phyloP scores from a whole-genome alignment of 2,113 vertebrate genomes.

The Murina feae region DNA sequence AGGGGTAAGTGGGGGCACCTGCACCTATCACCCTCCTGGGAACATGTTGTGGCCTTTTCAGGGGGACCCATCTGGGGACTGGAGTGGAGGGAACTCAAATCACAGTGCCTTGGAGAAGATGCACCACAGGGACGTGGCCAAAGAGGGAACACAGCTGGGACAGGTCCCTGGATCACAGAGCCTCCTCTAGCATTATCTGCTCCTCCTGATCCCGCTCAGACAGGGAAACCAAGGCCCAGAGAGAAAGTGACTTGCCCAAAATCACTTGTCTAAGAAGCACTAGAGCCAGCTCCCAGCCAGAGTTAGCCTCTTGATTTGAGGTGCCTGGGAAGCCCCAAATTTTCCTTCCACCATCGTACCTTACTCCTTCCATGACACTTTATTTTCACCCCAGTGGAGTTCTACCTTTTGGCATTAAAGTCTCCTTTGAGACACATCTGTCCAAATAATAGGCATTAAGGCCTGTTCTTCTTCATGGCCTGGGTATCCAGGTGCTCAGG shows the following conservation, averaged over 20 bases:
- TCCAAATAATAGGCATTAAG: neutral
- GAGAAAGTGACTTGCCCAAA: neutral
- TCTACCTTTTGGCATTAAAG: neutral
- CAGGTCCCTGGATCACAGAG: neutral
- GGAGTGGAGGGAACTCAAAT: neutral
- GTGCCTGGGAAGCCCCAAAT: neutral
- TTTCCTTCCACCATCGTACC: neutral
- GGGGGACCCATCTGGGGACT: neutral
- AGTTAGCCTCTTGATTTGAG: neutral
- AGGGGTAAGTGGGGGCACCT: neutral
- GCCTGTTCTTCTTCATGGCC: neutral
- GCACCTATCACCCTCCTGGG: neutral
- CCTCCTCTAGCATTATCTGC: neutral
- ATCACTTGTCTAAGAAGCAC: neutral
- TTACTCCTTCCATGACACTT: neutral
- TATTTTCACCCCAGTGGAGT: neutral
- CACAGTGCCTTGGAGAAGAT: neutral
- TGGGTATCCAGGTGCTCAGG: neutral
- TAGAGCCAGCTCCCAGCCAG: neutral
- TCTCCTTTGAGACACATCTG: neutral
- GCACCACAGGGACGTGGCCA: neutral
- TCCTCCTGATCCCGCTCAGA: neutral
- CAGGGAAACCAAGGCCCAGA: neutral
- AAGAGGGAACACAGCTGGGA: neutral
- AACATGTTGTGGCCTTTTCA: neutral